Conservation (phyloP, 2,113 vertebrate species). For the Gasterosteus nipponicus region DNA sequence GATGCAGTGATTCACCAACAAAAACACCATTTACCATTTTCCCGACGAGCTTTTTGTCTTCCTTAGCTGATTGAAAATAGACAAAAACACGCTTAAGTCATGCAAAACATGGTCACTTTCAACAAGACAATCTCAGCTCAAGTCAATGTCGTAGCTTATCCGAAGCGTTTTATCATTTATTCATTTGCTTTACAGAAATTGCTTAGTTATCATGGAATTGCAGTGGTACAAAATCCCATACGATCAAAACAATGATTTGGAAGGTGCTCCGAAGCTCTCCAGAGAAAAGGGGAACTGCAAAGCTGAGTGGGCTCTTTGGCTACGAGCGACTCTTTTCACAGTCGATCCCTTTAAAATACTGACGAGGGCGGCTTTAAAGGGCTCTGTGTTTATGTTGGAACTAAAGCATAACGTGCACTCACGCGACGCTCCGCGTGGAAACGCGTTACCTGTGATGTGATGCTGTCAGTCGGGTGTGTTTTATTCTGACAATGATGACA, state of each 20-base stretch:
- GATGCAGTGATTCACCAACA: constrained; percentile 62
- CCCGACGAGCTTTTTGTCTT: constrained; percentile 23
- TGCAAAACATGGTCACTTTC: constrained; percentile 8
- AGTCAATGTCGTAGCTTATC: neutral
- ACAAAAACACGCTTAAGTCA: constrained; percentile 34
- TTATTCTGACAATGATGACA: neutral
- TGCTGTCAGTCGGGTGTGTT: neutral
- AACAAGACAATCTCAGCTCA: neutral
- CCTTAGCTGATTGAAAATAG: constrained; percentile 46
- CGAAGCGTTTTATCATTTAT: neutral
- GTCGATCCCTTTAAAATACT: neutral
- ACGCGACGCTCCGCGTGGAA: neutral
- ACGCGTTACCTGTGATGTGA: neutral
- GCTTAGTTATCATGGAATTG: neutral
- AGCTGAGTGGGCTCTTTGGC: neutral
- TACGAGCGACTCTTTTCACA: neutral
- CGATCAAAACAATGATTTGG: neutral
- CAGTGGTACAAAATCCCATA: neutral
- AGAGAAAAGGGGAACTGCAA: neutral
- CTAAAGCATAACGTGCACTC: neutral
- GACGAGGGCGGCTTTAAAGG: neutral
- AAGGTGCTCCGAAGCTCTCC: neutral
- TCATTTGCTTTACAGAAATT: neutral
- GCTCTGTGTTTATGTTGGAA: neutral
- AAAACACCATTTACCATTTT: constrained; percentile 41